phyloP scores from a whole-genome alignment of 2,888 invertebrate genomes.

The Eustalomyia histrio region DNA sequence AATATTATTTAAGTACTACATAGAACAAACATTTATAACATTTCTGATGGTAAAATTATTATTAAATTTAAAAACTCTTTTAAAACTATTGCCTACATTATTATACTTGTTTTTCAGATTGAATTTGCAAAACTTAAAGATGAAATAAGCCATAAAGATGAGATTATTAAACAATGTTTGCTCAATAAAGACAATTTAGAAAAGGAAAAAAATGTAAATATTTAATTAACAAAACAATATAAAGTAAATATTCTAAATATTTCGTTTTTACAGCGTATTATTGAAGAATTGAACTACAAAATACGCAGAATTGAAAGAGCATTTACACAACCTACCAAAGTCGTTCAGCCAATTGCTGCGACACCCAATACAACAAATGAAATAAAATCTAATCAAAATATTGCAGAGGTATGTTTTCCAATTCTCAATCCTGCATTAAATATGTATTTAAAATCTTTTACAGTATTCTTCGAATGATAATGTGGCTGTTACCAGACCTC shows the following conservation, averaged over 20 bases:
- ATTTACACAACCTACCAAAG: conserved; percentile 59
- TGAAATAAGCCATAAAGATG: conserved; percentile 58
- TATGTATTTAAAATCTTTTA: too few species aligned
- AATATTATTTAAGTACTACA: too few species aligned
- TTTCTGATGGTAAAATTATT: too few species aligned
- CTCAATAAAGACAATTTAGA: conserved; percentile 56
- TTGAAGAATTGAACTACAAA: conserved; percentile 64
- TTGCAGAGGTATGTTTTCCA: conserved; percentile 23
- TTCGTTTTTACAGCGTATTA: conserved; percentile 51
- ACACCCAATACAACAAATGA: conserved; percentile 8
- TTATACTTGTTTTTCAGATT: conserved; percentile 23
- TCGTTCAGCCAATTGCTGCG: conserved; percentile 37
- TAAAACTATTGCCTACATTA: too few species aligned
- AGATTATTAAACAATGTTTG: conserved; percentile 34
- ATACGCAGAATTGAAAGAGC: conserved; percentile 64
- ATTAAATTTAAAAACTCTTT: too few species aligned
- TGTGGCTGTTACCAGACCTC: conserved; percentile 25
- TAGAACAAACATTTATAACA: too few species aligned
- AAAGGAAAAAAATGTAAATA: conserved; percentile 65
- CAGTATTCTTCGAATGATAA: conserved; percentile 3
- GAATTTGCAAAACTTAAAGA: conserved; percentile 38
- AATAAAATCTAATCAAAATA: background rate
- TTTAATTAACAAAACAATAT: background rate
- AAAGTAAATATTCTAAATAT: background rate
- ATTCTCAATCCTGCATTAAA: too few species aligned